Conservation (phyloP, 2,113 vertebrate genomes). For the Mus spicilegus region DNA sequence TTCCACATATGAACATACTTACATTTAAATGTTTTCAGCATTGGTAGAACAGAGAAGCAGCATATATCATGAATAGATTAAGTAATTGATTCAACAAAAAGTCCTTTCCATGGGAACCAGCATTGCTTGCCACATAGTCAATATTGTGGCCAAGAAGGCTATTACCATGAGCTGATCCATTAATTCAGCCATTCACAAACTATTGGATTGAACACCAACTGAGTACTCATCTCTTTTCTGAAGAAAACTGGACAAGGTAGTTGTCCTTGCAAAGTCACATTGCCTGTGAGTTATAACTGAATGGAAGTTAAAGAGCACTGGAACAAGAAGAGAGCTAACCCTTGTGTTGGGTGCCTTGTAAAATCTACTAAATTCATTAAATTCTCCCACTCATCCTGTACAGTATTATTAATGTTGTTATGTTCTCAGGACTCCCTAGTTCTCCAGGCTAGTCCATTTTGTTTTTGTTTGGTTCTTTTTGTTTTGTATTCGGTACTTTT, state of each 20-base stretch:
- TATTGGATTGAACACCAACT: not conserved
- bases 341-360: not conserved
- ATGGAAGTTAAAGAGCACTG: not conserved
- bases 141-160: not conserved
- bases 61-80: not conserved
- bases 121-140: not conserved
- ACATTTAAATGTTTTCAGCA: slow-evolving; percentile 1
- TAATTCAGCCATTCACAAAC: not conserved
- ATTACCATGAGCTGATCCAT: not conserved
- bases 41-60: slow-evolving; percentile 10
- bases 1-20: not conserved
- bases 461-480: too few species aligned
- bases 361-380: not conserved
- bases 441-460: not conserved
- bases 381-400: not conserved
- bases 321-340: not conserved
- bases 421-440: not conserved
- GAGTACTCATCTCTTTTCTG: not conserved
- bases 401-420: slow-evolving; percentile 16
- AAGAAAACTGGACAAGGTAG: not conserved
- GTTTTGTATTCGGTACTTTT: not conserved
- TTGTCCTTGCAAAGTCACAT: not conserved
- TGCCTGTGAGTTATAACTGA: not conserved
- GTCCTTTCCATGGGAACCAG: not conserved
- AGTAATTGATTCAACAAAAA: slow-evolving; percentile 47